A percentile compares a stretch with the other conserved stretches of the same genome.
Conservation (phyloP, 2,797 vertebrate genomes). For the Oreortyx pictus region DNA sequence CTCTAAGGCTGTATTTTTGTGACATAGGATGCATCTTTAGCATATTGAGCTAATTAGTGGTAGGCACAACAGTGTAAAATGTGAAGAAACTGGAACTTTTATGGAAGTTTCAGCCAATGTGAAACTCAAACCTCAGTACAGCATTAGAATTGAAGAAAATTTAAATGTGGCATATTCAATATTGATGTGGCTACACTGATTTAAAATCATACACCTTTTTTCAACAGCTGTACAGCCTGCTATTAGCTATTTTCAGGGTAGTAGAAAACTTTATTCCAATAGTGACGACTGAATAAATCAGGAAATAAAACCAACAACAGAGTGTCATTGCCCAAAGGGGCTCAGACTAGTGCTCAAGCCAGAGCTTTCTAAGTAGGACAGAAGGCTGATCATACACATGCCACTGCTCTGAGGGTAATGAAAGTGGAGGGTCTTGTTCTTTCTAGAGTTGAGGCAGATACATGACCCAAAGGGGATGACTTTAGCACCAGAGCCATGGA, state of each 20-base stretch:
- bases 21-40: background rate
- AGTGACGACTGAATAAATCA: background rate
- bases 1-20: background rate
- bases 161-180: background rate
- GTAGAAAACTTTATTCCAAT: background rate
- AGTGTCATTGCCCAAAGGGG: background rate
- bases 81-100: background rate
- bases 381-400: background rate
- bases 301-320: background rate
- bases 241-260: background rate
- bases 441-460: background rate
- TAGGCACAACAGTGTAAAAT: background rate
- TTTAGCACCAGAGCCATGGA: background rate
- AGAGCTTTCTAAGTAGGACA: background rate
- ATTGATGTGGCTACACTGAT: fast-evolving
- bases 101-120: background rate
- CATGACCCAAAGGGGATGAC: background rate
- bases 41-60: background rate
- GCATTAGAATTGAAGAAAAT: background rate
- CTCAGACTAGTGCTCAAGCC: background rate
- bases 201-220: background rate
- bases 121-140: background rate
- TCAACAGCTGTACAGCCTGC: background rate
- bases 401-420: background rate
- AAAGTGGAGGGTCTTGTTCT: background rate